phyloP scores from a whole-genome alignment of 2,797 vertebrate genomes.

The Kryptopterus vitreolus region DNA sequence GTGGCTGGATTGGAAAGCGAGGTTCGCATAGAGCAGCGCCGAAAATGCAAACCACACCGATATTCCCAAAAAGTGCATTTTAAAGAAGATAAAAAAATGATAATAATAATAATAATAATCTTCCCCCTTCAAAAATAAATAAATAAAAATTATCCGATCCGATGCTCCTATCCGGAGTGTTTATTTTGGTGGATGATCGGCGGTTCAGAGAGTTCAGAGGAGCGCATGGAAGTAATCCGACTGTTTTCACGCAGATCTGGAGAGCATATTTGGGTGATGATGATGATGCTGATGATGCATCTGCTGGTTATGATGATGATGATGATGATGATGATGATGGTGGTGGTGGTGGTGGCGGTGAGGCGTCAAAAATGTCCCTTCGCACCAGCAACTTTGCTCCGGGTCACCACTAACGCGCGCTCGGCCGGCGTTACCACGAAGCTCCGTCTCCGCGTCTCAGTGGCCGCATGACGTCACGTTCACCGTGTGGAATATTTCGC shows the following conservation, averaged over 20 bases:
- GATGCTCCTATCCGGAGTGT: not conserved
- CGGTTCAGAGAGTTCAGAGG: not conserved
- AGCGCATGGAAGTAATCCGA: constrained; percentile 28
- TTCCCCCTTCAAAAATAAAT: constrained; percentile 17
- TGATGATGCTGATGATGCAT: not conserved
- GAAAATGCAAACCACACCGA: constrained; percentile 68
- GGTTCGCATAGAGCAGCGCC: constrained; percentile 67
- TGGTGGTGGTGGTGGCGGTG: not conserved
- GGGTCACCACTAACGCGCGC: not conserved
- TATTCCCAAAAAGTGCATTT: constrained; percentile 75
- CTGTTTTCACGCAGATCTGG: constrained; percentile 4
- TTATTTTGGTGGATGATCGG: not conserved
- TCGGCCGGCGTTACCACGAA: constrained; percentile 3
- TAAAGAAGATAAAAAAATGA: constrained; percentile 38
- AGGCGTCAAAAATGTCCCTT: constrained; percentile 3
- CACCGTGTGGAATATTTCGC: not conserved
- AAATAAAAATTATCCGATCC: too few species aligned
- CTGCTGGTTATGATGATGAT: not conserved
- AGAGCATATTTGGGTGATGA: constrained; percentile 14
- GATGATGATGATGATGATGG: not conserved
- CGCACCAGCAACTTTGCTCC: not conserved
- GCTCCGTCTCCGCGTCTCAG: constrained; percentile 7
- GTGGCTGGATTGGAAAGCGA: constrained; percentile 81
- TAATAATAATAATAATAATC: too few species aligned
- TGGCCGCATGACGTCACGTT: constrained; percentile 1